A percentile compares a stretch with the other conserved stretches of the same genome.
Conservation (phyloP, 37 sponge, comb jelly and placozoan genomes). For the Halichondria panicea region DNA sequence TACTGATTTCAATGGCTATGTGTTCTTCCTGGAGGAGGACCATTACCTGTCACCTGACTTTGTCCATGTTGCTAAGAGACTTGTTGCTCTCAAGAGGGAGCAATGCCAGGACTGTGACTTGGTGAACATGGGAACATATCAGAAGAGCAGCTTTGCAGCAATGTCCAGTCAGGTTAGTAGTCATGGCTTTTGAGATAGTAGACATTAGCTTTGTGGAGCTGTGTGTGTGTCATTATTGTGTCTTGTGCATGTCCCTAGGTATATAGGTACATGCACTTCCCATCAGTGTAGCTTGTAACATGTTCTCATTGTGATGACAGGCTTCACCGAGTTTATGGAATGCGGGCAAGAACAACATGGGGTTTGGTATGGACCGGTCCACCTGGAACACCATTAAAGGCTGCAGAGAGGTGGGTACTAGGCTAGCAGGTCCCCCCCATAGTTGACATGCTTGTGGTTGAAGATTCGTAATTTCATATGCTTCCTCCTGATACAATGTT, state of each 20-base stretch:
- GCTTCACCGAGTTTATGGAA: conserved; percentile 45
- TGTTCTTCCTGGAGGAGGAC: conserved; percentile 88
- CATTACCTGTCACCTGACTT: conserved; percentile 87
- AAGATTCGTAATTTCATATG: background rate
- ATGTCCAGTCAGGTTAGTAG: conserved; percentile 25
- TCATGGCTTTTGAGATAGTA: too few species aligned
- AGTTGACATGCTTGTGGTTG: background rate
- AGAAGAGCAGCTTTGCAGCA: background rate
- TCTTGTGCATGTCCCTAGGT: background rate
- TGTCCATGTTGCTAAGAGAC: conserved; percentile 39
- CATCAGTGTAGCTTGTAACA: background rate
- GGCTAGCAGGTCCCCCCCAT: background rate
- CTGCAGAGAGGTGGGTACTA: conserved; percentile 51
- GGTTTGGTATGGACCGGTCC: conserved; percentile 77
- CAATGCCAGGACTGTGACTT: conserved; percentile 65
- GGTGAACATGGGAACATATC: conserved; percentile 75
- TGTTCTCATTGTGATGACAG: conserved; percentile 10
- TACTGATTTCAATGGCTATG: conserved; percentile 55
- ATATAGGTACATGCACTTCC: background rate
- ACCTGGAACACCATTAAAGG: conserved; percentile 65
- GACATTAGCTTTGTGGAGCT: background rate
- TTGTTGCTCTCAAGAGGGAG: conserved; percentile 30
- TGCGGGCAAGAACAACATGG: conserved; percentile 90
- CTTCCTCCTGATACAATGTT: background rate
- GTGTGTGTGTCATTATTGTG: background rate